These are phyloP conservation scores for Hippocampus barbouri DNA, from an alignment of 2,113 vertebrate genomes.

Conservation along the genomic window DNA sequence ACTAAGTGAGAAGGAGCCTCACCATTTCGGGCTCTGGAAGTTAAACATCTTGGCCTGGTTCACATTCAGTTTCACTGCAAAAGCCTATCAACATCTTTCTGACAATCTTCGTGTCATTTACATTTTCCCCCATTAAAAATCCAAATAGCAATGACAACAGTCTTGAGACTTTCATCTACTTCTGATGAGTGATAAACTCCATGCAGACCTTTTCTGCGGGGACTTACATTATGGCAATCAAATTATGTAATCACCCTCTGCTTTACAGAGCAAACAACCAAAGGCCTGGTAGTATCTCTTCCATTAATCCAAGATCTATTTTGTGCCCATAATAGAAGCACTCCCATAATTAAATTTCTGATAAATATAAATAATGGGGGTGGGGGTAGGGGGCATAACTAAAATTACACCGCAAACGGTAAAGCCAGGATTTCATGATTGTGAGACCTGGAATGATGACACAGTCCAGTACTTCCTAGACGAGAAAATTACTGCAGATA, in stretches of 20 bases:
- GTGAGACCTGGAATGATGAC: neutral
- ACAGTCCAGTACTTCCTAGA: constrained; percentile 1
- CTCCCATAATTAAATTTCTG: constrained; percentile 40
- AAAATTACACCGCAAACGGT: constrained; percentile 1
- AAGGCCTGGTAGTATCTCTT: constrained; percentile 41
- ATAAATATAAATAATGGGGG: constrained; percentile 37
- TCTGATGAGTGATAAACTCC: constrained; percentile 45
- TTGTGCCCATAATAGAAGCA: constrained; percentile 24
- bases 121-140: neutral
- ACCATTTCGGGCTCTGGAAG: too few species aligned
- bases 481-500: neutral
- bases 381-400: constrained; percentile 3
- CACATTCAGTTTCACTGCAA: too few species aligned
- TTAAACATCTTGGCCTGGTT: too few species aligned
- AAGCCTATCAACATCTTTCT: neutral
- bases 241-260: constrained; percentile 56
- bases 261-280: constrained; percentile 62
- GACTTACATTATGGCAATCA: constrained; percentile 52
- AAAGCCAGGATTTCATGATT: constrained; percentile 2
- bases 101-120: too few species aligned
- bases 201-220: constrained; percentile 29
- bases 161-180: constrained; percentile 39
- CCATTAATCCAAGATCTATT: constrained; percentile 41
- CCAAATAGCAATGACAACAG: neutral
- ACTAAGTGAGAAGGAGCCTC: too few species aligned